Percentiles rank a stretch among this genome's conserved stretches.
Conservation (phyloP, 1,140 invertebrate genomes). For the Dufourea novaeangliae region DNA sequence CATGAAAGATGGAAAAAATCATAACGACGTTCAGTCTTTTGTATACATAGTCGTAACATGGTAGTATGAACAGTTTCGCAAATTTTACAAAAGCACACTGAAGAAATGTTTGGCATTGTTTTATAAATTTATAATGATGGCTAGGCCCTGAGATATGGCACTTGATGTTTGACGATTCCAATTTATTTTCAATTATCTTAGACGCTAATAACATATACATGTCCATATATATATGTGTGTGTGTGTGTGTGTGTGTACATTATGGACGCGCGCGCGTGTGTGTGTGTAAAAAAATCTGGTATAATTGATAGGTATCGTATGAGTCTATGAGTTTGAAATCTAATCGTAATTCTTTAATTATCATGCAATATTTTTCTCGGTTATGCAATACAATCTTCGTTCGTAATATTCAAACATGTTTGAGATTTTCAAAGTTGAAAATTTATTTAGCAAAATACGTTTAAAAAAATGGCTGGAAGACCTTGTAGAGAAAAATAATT, state of each 20-base stretch:
- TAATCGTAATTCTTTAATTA: background rate
- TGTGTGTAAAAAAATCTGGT: background rate
- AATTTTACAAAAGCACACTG: background rate
- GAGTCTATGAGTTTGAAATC: background rate
- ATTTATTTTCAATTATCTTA: conserved; percentile 14
- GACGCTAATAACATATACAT: conserved; percentile 17
- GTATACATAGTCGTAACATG: background rate
- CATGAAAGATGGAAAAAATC: background rate
- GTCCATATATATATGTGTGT: too few relatives aligned
- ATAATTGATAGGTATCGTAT: conserved; percentile 8
- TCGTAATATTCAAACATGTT: background rate
- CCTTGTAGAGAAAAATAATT: background rate
- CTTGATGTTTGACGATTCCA: background rate
- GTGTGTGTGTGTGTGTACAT: too few relatives aligned
- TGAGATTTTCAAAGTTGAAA: background rate
- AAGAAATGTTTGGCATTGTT: background rate
- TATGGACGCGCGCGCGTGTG: too few relatives aligned
- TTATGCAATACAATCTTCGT: background rate
- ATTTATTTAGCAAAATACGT: background rate
- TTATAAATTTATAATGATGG: background rate
- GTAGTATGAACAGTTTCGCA: background rate
- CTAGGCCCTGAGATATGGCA: conserved; percentile 25
- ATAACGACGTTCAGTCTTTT: conserved; percentile 39
- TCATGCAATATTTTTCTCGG: background rate
- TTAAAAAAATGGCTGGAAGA: background rate